Evolutionary conservation across 2,797 vertebrate genomes (phyloP), one percentile per base, ranked within the genome.

Genomic region (Karalla daura): DNA sequence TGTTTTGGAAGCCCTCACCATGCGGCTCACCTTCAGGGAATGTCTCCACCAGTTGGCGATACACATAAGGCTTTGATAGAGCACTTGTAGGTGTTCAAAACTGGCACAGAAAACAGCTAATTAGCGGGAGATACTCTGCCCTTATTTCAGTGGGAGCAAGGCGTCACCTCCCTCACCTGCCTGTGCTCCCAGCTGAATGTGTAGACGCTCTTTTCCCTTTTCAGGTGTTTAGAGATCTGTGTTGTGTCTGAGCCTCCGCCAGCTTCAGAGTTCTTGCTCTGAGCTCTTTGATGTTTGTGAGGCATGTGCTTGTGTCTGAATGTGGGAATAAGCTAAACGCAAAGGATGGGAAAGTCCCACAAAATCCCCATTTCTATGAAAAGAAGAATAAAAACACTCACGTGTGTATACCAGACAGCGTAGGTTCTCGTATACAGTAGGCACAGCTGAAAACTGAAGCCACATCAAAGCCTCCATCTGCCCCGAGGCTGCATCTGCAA

Each of bases 11-110:
- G 23, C 21, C 24, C 65, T 63, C 39, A 30, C 33, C 14, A 13
- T 51, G 51, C 43, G 40, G 54, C 37, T 7, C 23, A n/a, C 58
- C 50, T 33, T 32, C 7, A 55, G 76, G 59, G 32, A 66, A 28
- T 41, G 15, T 33, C 41, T 59, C 51, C 52, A 37, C 56, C 61
- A 67, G 58, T 62, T 68, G 74, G 37, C 49, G 52, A 24, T 66
- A 18, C 58, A 67, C 44, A 63, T 62, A 64, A 67, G 33, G 43
- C 68, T 78, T 75, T 78, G 67, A 83, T 84, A 53, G 67, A 71
- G 60, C 41, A 49, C 63, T 69, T 65, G 62, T 68, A 64, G 56
- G 46, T 56, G 41, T 66, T 83, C 39, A 66, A 60, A 74, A 64
- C 33, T 47, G 65, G 71, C 55, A 71, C 43, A 49, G n/a, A 65